phyloP scores from a whole-genome alignment of 2,113 vertebrate genomes.

The Oreotrochilus melanogaster region DNA sequence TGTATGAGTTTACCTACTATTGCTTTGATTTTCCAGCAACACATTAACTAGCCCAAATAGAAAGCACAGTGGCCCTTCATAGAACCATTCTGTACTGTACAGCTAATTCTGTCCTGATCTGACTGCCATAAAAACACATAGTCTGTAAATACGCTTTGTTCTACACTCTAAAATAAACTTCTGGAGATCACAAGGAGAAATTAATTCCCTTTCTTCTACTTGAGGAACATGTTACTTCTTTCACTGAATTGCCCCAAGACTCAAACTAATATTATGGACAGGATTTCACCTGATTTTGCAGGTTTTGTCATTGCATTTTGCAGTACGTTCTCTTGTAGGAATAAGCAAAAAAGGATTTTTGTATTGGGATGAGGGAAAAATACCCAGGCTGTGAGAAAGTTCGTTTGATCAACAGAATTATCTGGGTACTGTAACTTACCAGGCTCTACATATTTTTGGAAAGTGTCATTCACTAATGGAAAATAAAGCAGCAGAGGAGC shows the following conservation, averaged over 20 bases:
- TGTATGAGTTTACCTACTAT: not conserved
- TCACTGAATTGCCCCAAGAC: not conserved
- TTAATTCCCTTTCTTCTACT: not conserved
- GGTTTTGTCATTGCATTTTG: not conserved
- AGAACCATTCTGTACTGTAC: not conserved
- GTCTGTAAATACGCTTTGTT: not conserved
- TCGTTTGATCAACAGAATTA: not conserved
- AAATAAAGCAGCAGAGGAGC: slow-evolving; percentile 81
- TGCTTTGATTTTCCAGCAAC: not conserved
- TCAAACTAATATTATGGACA: not conserved
- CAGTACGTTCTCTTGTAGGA: not conserved
- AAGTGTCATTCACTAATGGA: slow-evolving; percentile 80
- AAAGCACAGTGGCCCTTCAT: not conserved
- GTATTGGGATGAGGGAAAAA: not conserved
- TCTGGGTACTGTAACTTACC: slow-evolving; percentile 64
- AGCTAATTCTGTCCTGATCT: not conserved
- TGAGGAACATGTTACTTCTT: not conserved
- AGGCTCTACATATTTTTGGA: slow-evolving; percentile 78
- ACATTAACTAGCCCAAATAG: not conserved
- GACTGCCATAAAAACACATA: not conserved
- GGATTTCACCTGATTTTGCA: not conserved
- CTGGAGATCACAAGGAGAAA: not conserved
- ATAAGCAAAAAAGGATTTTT: not conserved
- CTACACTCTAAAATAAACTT: not conserved
- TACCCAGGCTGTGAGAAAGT: not conserved